Evolutionary conservation across 2,888 invertebrate genomes (phyloP), one percentile per base, ranked within the genome.

Genomic region (Serrognathus titanus): DNA sequence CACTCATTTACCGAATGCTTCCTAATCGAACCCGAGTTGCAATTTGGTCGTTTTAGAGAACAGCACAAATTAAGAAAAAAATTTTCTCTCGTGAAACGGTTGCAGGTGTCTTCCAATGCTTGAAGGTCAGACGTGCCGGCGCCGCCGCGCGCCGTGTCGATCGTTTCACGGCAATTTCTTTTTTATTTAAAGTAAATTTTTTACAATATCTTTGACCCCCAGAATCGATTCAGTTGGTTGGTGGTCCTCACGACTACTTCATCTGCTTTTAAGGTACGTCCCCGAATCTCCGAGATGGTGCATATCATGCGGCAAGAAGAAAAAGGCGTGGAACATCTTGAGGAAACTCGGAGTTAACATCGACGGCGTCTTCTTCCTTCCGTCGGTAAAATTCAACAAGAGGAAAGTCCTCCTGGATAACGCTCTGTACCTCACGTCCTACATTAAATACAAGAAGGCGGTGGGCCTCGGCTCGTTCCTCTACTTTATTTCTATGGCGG

Each of bases 211-310:
- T n/a, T n/a, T n/a, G n/a, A n/a, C n/a, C n/a, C 16, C 16, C 16
- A 2, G 16, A 31, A 3, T 7, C 24, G 24, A 31, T 31, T 31
- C 24, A 31, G 24, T 31, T 31, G 24, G 24, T 31, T 31, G 24
- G 7, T 6, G 5, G 4, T 31, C 24, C 24, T 31, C 24, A 3
- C 24, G 24, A 2, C 24, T 49, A 1, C 43, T 48, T 16, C 39
- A 54, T 10, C 16, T 16, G 16, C 16, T 16, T 16, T 16, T 35
- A 2, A 48, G 49, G 49, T 54, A 54, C 9, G 41, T 54, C 11
- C 41, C 48, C 8, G 54, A 54, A 36, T 54, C 54, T 1, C 54
- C 54, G 2, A 49, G 48, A 16, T 54, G 54, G 54, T 49, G 36
- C 38, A 43, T 54, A n/a, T 49, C 48, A 11, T 37, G 45, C 16